phyloP scores from a whole-genome alignment of 53 echinoderm and acorn worm genomes.

The Antedon mediterranea region DNA sequence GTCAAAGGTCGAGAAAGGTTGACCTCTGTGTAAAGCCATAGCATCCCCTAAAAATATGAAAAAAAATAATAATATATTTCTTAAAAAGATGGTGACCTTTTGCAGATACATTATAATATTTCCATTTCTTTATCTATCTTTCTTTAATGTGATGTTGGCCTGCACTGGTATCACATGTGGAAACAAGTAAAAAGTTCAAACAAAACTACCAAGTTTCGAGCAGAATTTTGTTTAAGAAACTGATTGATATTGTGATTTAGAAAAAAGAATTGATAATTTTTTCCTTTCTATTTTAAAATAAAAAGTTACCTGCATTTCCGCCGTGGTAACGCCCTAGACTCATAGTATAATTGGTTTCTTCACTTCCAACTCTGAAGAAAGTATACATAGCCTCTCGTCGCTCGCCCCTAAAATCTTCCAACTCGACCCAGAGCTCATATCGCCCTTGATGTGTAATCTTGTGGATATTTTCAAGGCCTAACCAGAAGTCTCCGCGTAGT shows the following conservation, averaged over 20 bases:
- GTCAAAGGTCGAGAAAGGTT: slow-evolving; percentile 74
- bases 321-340: slow-evolving; percentile 30
- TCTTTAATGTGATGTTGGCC: no score
- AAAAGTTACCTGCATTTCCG: neutral
- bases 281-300: no score
- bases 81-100: no score
- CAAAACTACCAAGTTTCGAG: no score
- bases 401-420: slow-evolving; percentile 51
- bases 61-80: no score
- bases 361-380: slow-evolving; percentile 53
- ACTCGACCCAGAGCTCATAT: slow-evolving; percentile 37
- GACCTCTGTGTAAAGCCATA: slow-evolving; percentile 50
- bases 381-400: slow-evolving; percentile 38
- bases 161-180: no score
- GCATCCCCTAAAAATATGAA: slow-evolving; percentile 36
- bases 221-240: no score
- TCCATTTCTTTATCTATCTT: no score
- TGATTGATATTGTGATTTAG: no score
- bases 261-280: no score
- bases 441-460: slow-evolving; percentile 33
- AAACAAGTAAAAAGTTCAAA: no score
- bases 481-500: slow-evolving; percentile 52
- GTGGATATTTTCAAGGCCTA: slow-evolving; percentile 45
- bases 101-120: no score
- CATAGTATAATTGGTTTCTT: slow-evolving; percentile 67